Percentiles rank a stretch among this genome's conserved stretches.
Evolutionary conservation across 1,140 invertebrate genomes (phyloP).

Genomic region (Hetaerina americana): DNA sequence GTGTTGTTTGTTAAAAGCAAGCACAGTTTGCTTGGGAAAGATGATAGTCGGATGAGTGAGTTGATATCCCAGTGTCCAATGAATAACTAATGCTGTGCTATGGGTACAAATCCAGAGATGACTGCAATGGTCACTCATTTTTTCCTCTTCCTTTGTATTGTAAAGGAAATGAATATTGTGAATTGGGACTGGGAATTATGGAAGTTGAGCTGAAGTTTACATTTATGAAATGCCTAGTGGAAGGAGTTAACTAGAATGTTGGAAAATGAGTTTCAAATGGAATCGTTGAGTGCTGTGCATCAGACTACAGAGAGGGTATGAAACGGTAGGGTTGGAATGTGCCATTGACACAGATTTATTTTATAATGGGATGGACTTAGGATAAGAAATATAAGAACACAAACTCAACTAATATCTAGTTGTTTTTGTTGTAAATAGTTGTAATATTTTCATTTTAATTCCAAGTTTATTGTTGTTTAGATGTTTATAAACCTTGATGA

Average conservation of each 20-base stretch:
- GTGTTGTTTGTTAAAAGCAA: neutral
- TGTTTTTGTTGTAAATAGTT: constrained; percentile 7
- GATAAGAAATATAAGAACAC: neutral
- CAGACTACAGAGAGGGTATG: neutral
- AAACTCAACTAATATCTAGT: neutral
- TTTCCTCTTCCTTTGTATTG: neutral
- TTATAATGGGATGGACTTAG: neutral
- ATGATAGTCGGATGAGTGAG: neutral
- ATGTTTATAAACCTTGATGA: constrained; percentile 3
- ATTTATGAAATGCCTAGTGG: neutral
- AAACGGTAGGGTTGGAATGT: neutral
- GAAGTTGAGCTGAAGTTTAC: neutral
- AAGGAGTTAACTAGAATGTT: neutral
- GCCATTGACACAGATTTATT: neutral
- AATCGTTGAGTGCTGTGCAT: neutral
- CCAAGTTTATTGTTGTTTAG: neutral
- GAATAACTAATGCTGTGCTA: neutral
- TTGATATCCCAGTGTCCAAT: neutral
- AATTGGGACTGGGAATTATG: neutral
- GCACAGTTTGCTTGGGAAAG: neutral
- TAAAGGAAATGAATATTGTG: neutral
- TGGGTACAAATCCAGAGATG: neutral
- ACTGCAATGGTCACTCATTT: neutral
- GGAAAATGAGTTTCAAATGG: neutral
- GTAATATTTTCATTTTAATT: constrained; percentile 6